Base-by-base conservation (phyloP, 2,113 vertebrate species). In the Malurus melanocephalus region DNA sequence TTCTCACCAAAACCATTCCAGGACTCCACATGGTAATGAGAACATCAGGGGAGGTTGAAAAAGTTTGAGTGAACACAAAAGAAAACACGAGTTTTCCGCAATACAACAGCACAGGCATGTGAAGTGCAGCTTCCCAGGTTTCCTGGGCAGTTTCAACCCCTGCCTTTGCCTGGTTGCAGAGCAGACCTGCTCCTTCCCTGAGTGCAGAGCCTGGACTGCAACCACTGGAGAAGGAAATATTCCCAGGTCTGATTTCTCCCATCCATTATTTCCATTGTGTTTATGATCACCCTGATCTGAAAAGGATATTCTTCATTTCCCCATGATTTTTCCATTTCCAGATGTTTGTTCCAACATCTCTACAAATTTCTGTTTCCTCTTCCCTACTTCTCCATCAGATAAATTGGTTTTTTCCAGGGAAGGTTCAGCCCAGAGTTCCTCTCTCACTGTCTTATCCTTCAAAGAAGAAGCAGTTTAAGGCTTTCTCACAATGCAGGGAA, bases 251-350 rank as follows among this genome's bases (percentile, higher is more conserved):
- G 11, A 17, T 78, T 85, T 81, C 22, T 53, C 28, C 32, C 33
- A 48, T 60, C 51, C 30, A 9, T 40, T 45, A 21, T 42, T 78
- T 77, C 33, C 23, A 1, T 4, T 11, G 18, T 14, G 19, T 35
- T 49, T 27, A 48, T 28, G 19, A 71, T 20, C 52, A 30, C 49
- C 32, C 16, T 59, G 33, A 10, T 49, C 66, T 10, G 13, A 66
- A 80, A 55, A 43, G 9, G 16, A 42, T 84, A 56, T 42, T 38
- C 38, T 65, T 60, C 1, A 12, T 56, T 52, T 65, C 35, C 35
- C 21, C 3, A 0, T 2, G 14, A 87, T 27, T 4, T 89, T 59
- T 24, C 26, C 4, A 1, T 13, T 10, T 18, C 18, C 38, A 38
- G 38, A 38, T 65, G 11, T 65, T 67, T 15, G 2, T 48, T 81